These are phyloP conservation scores for Lasioglossum malachurum DNA, from an alignment of 2,888 invertebrate species.

Conservation along the genomic window DNA sequence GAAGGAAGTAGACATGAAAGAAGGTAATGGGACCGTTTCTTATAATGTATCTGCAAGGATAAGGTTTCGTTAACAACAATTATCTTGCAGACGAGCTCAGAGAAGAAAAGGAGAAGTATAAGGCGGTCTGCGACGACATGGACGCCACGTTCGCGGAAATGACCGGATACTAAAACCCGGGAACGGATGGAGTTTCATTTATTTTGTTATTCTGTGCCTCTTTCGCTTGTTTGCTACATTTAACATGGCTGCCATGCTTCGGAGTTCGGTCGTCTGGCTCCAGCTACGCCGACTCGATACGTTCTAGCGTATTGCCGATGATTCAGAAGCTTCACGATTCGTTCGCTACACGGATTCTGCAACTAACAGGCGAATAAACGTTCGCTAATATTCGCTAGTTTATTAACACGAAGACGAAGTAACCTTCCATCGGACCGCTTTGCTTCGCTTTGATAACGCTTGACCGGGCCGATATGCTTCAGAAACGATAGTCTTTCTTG, in stretches of 20 bases:
- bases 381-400: constrained; percentile 60
- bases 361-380: constrained; percentile 60
- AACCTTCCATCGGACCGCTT: constrained; percentile 56
- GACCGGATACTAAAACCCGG: constrained; percentile 87
- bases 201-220: constrained; percentile 60
- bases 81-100: constrained; percentile 87
- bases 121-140: constrained; percentile 91
- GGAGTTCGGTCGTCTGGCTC: constrained; percentile 33
- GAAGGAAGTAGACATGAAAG: constrained; percentile 83
- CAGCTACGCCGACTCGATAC: constrained; percentile 44
- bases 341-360: constrained; percentile 60
- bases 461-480: constrained; percentile 61
- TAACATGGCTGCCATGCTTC: constrained; percentile 49
- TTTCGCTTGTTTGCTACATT: constrained; percentile 69
- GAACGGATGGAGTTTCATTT: constrained; percentile 53
- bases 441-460: constrained; percentile 64
- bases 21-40: constrained; percentile 72
- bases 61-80: background rate
- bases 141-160: constrained; percentile 91
- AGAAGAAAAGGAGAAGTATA: constrained; percentile 92
- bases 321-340: constrained; percentile 69
- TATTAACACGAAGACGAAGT: constrained; percentile 43
- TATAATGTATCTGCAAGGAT: background rate
- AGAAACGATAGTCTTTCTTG: constrained; percentile 41
- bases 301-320: constrained; percentile 37